A percentile compares a stretch with the other conserved stretches of the same genome.
Evolutionary conservation across 1,140 invertebrate genomes (phyloP).

Genomic region (Procambarus virginalis): DNA sequence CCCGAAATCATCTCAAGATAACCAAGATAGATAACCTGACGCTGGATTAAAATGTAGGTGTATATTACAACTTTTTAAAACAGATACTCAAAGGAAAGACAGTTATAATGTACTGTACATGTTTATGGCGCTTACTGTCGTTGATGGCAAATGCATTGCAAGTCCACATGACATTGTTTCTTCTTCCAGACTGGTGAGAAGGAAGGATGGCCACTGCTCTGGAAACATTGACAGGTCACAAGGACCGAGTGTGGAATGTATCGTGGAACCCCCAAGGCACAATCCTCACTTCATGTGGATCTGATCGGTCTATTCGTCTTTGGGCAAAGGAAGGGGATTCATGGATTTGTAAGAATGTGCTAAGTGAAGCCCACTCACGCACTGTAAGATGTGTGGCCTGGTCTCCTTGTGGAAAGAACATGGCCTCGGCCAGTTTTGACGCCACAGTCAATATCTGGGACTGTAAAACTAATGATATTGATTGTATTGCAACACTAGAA

Average conservation of each 20-base stretch:
- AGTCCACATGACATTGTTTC: slow-evolving; percentile 42
- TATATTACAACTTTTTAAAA: too few relatives aligned
- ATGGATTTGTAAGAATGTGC: slow-evolving; percentile 88
- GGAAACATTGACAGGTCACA: slow-evolving; percentile 80
- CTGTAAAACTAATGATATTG: slow-evolving; percentile 86
- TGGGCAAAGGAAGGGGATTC: slow-evolving; percentile 85
- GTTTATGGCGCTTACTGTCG: background rate
- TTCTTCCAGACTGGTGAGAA: slow-evolving; percentile 41
- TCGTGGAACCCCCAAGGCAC: slow-evolving; percentile 93
- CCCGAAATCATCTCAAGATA: too few relatives aligned
- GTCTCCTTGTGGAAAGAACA: slow-evolving; percentile 94
- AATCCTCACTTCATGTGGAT: slow-evolving; percentile 89
- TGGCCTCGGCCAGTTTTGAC: slow-evolving; percentile 98
- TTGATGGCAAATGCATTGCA: background rate
- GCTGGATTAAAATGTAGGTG: too few relatives aligned
- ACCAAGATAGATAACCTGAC: too few relatives aligned
- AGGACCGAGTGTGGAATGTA: slow-evolving; percentile 95
- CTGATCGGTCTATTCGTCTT: slow-evolving; percentile 94
- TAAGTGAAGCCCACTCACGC: slow-evolving; percentile 92
- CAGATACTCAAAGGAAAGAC: too few relatives aligned
- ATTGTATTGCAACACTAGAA: slow-evolving; percentile 95
- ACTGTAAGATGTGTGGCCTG: slow-evolving; percentile 94
- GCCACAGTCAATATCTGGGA: slow-evolving; percentile 95
- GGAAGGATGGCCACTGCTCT: slow-evolving; percentile 55
- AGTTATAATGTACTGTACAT: too few relatives aligned